Evolutionary conservation across 1,140 invertebrate species (phyloP), one percentile per base, ranked within the genome.

Genomic region (Macrobrachium nipponense): DNA sequence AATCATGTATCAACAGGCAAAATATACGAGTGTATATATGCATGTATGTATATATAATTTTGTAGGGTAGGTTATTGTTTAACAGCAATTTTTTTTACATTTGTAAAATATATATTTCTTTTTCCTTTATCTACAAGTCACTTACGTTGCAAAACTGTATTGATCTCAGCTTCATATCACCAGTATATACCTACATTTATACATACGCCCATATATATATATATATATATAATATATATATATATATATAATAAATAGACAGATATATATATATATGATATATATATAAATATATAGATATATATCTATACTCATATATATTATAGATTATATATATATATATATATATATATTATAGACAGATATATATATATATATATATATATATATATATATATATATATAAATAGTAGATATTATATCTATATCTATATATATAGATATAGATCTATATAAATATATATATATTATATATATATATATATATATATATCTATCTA

Each of bases 401-500:
- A 51, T 51, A 51, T 51, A 51, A n/a, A n/a, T n/a, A n/a, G n/a
- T n/a, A n/a, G n/a, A n/a, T n/a, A n/a, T n/a, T n/a, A n/a, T n/a
- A n/a, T 51, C 5, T 51, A 51, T 51, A 51, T 51, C 5, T 51
- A 51, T 51, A 51, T 51, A 51, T 51, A 51, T 51, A 51, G 5
- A 51, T 51, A 51, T 51, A 51, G 44, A 51, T 51, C 5, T 73
- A 73, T 36, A 73, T 73, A 73, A 4, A 44, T 43, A 73, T 18
- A 73, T 43, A 36, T 18, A 44, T 43, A 73, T 43, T 5, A 73
- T 20, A 73, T 43, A 73, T 36, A 36, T 17, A 73, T 36, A 73
- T 17, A 73, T 36, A 73, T 44, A 73, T 73, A 73, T 36, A 73
- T 73, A 73, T 17, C 3, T 73, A 36, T 44, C 3, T 73, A 73